phyloP scores from a whole-genome alignment of 2,113 vertebrate genomes.

The Mormyrus lacerda region DNA sequence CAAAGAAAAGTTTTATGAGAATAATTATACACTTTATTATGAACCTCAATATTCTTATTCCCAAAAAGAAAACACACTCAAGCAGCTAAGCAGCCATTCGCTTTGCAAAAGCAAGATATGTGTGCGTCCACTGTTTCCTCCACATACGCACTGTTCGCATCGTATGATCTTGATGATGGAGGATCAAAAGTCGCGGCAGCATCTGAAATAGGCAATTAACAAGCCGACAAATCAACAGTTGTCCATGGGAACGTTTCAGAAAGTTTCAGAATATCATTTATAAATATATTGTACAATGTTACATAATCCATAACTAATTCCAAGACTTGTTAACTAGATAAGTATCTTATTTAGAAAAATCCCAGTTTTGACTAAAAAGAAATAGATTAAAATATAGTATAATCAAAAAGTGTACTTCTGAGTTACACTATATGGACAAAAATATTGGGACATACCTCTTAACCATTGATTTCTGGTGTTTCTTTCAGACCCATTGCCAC shows the following conservation, averaged over 20 bases:
- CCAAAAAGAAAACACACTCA: neutral
- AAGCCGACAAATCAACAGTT: neutral
- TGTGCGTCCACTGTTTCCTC: constrained; percentile 3
- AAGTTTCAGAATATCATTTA: neutral
- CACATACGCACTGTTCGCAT: neutral
- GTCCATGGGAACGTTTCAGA: neutral
- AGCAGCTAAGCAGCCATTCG: neutral
- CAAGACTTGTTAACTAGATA: neutral
- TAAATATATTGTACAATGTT: neutral
- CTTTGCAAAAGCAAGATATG: constrained; percentile 15
- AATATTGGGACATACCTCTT: neutral
- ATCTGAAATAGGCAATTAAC: neutral
- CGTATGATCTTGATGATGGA: neutral
- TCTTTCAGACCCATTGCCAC: neutral
- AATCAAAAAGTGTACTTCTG: neutral
- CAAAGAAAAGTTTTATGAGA: neutral
- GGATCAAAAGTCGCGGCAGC: neutral
- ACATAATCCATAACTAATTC: neutral
- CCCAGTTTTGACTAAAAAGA: neutral
- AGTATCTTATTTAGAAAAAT: neutral
- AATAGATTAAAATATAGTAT: neutral
- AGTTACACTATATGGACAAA: neutral
- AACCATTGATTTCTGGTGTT: neutral
- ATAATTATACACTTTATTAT: neutral
- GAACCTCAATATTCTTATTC: neutral